These are phyloP conservation scores for Euplexia lucipara DNA, from an alignment of 2,888 invertebrate species.

Conservation along the genomic window DNA sequence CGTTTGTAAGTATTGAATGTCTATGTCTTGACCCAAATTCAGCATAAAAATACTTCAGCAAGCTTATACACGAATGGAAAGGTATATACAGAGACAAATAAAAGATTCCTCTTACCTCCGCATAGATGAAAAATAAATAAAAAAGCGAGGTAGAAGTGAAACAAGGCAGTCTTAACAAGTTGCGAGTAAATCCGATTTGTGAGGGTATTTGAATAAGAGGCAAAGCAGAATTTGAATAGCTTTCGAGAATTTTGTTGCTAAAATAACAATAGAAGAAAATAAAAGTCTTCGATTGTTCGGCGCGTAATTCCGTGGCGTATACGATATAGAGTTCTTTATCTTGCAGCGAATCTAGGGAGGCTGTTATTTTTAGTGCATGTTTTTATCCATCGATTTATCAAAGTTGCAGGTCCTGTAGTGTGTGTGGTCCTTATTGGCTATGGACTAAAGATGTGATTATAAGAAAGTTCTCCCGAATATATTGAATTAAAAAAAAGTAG, in stretches of 20 bases:
- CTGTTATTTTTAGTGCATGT: conserved; percentile 32
- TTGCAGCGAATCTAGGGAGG: conserved; percentile 22
- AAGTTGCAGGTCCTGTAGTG: conserved; percentile 1
- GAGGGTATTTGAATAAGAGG: conserved; percentile 87
- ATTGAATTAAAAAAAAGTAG: no score
- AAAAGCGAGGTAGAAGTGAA: conserved; percentile 79
- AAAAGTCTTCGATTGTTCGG: conserved; percentile 59
- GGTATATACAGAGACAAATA: conserved; percentile 51
- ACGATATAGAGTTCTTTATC: conserved; percentile 41
- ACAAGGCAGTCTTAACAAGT: conserved; percentile 87
- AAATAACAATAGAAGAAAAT: conserved; percentile 66
- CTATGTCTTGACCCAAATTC: conserved; percentile 58
- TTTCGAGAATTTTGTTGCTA: conserved; percentile 64
- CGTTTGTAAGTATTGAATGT: no score
- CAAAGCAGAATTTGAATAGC: conserved; percentile 68
- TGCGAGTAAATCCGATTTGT: conserved; percentile 87
- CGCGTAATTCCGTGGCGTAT: conserved; percentile 40
- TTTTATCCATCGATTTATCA: conserved; percentile 18
- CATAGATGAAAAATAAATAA: conserved; percentile 76
- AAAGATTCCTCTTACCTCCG: conserved; percentile 63
- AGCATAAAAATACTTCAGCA: conserved; percentile 25
- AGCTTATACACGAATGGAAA: conserved; percentile 1
- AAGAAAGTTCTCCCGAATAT: no score
- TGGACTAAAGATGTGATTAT: background rate
- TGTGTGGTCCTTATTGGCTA: background rate